Percentiles rank a stretch among this genome's conserved stretches.
These are phyloP conservation scores for Nomada goodeniana DNA, from an alignment of 2,888 invertebrate species.

Conservation along the genomic window DNA sequence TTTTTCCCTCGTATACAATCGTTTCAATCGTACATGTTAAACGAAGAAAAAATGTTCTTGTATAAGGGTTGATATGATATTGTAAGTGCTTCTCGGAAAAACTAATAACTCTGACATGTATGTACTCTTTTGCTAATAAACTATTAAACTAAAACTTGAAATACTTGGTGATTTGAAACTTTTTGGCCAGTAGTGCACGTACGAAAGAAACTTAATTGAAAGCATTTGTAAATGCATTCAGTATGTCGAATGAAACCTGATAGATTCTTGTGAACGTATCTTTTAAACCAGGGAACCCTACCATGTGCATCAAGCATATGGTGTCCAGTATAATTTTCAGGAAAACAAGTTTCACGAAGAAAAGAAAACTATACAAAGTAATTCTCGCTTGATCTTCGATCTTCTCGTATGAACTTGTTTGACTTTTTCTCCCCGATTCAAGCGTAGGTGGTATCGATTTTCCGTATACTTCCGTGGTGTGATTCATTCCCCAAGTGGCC, in stretches of 20 bases:
- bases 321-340: not conserved
- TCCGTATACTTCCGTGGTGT: conserved; percentile 63
- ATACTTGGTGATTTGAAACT: no score
- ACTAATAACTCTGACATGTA: no score
- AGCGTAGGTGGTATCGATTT: conserved; percentile 70
- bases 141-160: no score
- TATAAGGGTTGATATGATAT: no score
- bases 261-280: not conserved
- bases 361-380: not conserved
- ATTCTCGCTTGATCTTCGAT: not conserved
- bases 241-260: not conserved
- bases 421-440: conserved; percentile 15
- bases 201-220: not conserved
- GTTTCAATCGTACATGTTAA: no score
- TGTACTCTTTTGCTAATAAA: no score
- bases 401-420: not conserved
- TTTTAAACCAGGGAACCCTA: not conserved
- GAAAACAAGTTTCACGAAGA: not conserved
- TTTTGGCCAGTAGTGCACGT: no score
- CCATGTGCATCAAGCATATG: conserved; percentile 1
- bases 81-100: no score
- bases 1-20: no score
- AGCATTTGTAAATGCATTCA: not conserved
- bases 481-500: conserved; percentile 74
- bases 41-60: no score